phyloP scores from a whole-genome alignment of 2,113 vertebrate genomes.

The Sitta europaea region DNA sequence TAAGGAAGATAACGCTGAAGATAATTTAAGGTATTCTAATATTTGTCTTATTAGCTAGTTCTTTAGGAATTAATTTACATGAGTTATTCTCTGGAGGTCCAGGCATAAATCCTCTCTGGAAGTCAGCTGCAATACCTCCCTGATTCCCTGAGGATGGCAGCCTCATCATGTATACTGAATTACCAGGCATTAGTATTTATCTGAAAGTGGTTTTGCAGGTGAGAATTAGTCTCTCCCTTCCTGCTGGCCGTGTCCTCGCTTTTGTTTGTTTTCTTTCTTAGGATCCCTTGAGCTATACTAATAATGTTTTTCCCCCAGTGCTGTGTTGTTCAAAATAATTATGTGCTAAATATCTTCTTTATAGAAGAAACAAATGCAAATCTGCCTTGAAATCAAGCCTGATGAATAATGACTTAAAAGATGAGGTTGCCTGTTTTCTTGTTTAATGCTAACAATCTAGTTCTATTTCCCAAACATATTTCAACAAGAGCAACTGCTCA shows the following conservation, averaged over 20 bases:
- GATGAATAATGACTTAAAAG: neutral
- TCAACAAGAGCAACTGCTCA: neutral
- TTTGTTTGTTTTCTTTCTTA: neutral
- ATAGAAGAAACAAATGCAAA: neutral
- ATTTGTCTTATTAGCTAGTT: neutral
- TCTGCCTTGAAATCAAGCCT: neutral
- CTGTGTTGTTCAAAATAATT: neutral
- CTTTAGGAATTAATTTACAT: neutral
- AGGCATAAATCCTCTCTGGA: neutral
- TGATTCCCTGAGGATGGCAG: constrained; percentile 38
- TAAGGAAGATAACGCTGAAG: neutral
- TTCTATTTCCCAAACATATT: neutral
- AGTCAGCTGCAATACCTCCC: neutral
- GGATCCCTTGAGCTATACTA: neutral
- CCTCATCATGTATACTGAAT: neutral
- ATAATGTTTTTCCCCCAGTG: neutral
- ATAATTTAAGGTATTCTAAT: neutral
- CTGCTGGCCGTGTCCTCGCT: fast-evolving
- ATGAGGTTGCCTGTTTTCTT: neutral
- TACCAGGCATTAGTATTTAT: neutral
- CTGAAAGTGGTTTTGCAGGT: neutral
- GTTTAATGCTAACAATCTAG: neutral
- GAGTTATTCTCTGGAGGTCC: neutral
- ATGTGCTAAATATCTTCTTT: neutral
- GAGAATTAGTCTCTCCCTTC: neutral